These are phyloP conservation scores for Pantelozetes paolii DNA, from an alignment of 2,888 invertebrate genomes.

Conservation along the genomic window DNA sequence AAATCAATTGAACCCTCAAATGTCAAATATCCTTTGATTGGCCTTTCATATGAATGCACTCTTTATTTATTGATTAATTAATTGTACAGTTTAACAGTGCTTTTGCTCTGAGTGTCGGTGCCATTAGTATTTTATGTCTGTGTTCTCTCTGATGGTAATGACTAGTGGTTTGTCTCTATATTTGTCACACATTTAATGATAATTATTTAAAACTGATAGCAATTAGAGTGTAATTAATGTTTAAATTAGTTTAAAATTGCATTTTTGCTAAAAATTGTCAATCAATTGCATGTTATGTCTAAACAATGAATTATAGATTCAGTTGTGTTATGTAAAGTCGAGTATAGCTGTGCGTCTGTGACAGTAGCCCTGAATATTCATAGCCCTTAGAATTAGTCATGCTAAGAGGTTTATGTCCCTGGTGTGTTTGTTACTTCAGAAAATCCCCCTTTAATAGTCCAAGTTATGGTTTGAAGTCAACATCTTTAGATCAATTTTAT, in stretches of 20 bases:
- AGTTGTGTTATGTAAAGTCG: too few relatives aligned
- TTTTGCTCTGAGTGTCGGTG: not conserved
- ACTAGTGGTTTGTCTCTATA: slow-evolving; percentile 13
- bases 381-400: too few relatives aligned
- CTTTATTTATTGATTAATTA: not conserved
- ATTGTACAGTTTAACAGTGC: not conserved
- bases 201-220: not conserved
- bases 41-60: too few relatives aligned
- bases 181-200: not conserved
- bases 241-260: not conserved
- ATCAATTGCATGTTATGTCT: not conserved
- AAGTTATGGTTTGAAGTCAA: too few relatives aligned
- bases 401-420: too few relatives aligned
- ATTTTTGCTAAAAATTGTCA: not conserved
- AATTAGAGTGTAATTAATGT: not conserved
- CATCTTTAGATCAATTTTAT: too few relatives aligned
- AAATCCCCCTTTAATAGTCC: too few relatives aligned
- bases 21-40: too few relatives aligned
- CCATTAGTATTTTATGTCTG: not conserved
- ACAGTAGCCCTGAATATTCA: not conserved
- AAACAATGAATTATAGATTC: too few relatives aligned
- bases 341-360: slow-evolving; percentile 9
- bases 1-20: too few relatives aligned
- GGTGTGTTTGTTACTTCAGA: too few relatives aligned
- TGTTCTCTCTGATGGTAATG: not conserved